phyloP scores from a whole-genome alignment of 2,888 invertebrate species.

The Megaustenia siamemsis region DNA sequence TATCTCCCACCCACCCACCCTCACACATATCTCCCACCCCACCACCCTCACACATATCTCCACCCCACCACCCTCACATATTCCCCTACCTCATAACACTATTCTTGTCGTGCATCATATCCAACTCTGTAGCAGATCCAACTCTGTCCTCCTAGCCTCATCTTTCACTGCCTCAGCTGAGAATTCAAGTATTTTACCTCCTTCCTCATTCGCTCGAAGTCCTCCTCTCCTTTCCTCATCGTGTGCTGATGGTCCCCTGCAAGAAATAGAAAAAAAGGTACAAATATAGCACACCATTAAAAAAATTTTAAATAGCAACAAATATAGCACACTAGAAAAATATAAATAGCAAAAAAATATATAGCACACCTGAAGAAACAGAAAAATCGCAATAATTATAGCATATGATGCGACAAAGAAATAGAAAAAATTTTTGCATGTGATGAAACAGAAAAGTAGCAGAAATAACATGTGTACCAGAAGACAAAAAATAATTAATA shows the following conservation, averaged over 20 bases:
- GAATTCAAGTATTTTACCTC: slow-evolving; percentile 68
- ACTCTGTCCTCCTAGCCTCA: slow-evolving; percentile 69
- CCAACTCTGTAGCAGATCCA: slow-evolving; percentile 72
- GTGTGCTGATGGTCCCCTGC: slow-evolving; percentile 67
- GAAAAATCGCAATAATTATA: too few relatives aligned
- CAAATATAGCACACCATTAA: too few relatives aligned
- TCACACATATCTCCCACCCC: not conserved
- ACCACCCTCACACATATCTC: not conserved
- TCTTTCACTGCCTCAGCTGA: slow-evolving; percentile 68
- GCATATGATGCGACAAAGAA: too few relatives aligned
- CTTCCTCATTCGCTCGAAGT: slow-evolving; percentile 85
- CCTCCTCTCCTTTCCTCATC: slow-evolving; percentile 82
- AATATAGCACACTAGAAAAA: too few relatives aligned
- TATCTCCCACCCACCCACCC: not conserved
- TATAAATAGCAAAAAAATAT: too few relatives aligned
- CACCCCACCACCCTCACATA: slow-evolving; percentile 56
- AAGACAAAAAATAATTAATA: too few relatives aligned
- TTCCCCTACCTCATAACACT: slow-evolving; percentile 67
- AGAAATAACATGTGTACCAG: too few relatives aligned
- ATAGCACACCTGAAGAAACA: too few relatives aligned
- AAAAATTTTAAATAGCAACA: too few relatives aligned
- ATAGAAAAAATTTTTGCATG: too few relatives aligned
- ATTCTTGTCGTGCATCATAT: slow-evolving; percentile 75
- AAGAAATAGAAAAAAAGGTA: not conserved
- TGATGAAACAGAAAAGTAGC: too few relatives aligned